These are phyloP conservation scores for Trematomus bernacchii DNA, from an alignment of 2,797 vertebrate genomes.

Conservation along the genomic window DNA sequence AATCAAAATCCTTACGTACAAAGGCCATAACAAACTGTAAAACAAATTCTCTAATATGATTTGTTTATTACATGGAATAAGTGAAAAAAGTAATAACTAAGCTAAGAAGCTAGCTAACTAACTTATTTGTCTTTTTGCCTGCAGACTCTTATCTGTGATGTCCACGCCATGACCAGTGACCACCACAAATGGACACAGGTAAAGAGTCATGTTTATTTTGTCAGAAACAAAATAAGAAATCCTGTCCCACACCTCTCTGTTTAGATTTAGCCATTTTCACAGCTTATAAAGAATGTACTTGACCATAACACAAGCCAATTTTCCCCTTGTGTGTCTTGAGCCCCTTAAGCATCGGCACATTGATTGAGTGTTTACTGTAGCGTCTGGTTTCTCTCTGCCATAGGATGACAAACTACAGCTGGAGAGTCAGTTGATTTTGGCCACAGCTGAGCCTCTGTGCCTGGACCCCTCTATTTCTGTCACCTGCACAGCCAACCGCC, in stretches of 20 bases:
- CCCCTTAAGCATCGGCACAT: background rate
- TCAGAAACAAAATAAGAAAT: background rate
- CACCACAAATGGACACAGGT: conserved; percentile 99
- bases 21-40: background rate
- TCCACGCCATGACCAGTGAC: conserved; percentile 98
- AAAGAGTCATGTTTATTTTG: conserved; percentile 15
- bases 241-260: background rate
- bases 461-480: conserved; percentile 97
- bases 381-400: conserved; percentile 42
- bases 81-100: background rate
- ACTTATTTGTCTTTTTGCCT: conserved; percentile 6
- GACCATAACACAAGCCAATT: background rate
- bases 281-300: background rate
- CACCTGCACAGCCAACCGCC: conserved; percentile 94
- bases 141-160: conserved; percentile 94
- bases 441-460: conserved; percentile 97
- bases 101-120: background rate
- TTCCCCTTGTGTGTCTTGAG: background rate
- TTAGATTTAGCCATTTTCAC: background rate
- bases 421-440: conserved; percentile 97
- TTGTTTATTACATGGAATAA: background rate
- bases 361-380: conserved; percentile 14
- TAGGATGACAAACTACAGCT: conserved; percentile 98
- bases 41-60: background rate
- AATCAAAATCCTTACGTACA: background rate